These are phyloP conservation scores for Clavelina lepadiformis DNA, from an alignment of 23 tunicate species.

Conservation along the genomic window DNA sequence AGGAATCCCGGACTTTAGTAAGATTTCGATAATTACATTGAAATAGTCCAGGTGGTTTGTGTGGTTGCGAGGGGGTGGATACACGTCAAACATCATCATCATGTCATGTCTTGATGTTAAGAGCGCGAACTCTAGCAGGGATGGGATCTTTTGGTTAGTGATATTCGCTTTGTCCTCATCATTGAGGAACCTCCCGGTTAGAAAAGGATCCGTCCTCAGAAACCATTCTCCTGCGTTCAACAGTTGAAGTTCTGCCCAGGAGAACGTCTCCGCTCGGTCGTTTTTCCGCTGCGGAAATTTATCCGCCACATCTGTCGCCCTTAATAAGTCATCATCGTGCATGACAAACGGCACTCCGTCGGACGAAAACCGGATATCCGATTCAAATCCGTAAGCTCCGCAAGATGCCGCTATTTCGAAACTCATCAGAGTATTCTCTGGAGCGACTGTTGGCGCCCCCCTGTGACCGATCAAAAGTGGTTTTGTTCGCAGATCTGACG, in stretches of 20 bases:
- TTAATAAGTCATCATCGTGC: conserved; percentile 49
- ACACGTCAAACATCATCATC: conserved; percentile 67
- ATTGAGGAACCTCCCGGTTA: conserved; percentile 9
- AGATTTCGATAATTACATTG: conserved; percentile 15
- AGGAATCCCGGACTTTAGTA: conserved; percentile 35
- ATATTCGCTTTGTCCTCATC: conserved; percentile 21
- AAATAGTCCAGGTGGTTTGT: conserved; percentile 7
- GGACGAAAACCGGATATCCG: conserved; percentile 57
- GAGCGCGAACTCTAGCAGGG: conserved; percentile 32
- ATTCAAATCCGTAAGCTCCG: conserved; percentile 46
- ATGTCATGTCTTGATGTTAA: conserved; percentile 21
- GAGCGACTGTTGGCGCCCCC: conserved; percentile 49
- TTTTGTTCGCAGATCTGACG: conserved; percentile 7
- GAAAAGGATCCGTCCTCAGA: conserved; percentile 36
- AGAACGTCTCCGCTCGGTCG: conserved; percentile 35
- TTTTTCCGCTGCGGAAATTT: conserved; percentile 49
- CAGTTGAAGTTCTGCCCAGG: conserved; percentile 62
- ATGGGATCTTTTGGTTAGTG: conserved; percentile 51
- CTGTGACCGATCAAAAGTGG: conserved; percentile 70
- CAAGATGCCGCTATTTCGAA: conserved; percentile 37
- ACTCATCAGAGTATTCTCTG: conserved; percentile 71
- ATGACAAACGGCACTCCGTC: conserved; percentile 85
- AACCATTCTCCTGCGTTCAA: conserved; percentile 82
- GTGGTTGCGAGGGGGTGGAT: conserved; percentile 34
- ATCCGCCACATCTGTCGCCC: conserved; percentile 64